A percentile compares a stretch with the other conserved stretches of the same genome.
These are phyloP conservation scores for Pogonomyrmex barbatus DNA, from an alignment of 1,140 invertebrate species.

Conservation along the genomic window DNA sequence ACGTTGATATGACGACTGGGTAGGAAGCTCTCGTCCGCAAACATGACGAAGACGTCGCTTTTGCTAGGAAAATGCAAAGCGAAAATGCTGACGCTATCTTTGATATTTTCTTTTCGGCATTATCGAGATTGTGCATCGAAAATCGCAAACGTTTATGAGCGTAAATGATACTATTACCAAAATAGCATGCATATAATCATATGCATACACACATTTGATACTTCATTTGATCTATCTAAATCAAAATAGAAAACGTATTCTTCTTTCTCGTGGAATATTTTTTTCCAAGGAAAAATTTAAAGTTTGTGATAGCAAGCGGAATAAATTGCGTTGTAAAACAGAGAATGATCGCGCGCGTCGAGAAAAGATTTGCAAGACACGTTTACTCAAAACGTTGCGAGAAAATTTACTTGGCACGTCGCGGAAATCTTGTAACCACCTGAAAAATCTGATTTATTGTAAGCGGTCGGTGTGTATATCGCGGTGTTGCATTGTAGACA, in stretches of 20 bases:
- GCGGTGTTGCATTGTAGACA: neutral
- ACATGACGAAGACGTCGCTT: neutral
- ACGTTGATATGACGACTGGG: constrained; percentile 13
- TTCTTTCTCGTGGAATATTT: neutral
- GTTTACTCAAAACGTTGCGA: neutral
- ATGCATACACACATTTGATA: neutral
- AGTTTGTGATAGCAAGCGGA: neutral
- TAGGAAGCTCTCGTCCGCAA: constrained; percentile 9
- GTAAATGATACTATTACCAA: neutral
- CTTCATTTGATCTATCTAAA: neutral
- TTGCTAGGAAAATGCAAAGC: neutral
- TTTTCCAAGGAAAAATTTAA: neutral
- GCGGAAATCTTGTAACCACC: constrained; percentile 8
- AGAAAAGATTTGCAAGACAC: neutral
- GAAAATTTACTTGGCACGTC: constrained; percentile 14
- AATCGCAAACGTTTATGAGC: neutral
- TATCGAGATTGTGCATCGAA: neutral
- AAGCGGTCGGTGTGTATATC: constrained; percentile 4
- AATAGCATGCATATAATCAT: neutral
- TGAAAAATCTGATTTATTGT: constrained; percentile 47
- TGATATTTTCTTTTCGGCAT: neutral
- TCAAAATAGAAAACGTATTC: neutral
- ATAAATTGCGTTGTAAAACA: neutral
- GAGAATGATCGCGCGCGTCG: neutral
- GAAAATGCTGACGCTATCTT: constrained; percentile 8